Percentiles rank a stretch among this genome's conserved stretches.
phyloP scores from a whole-genome alignment of 2,113 vertebrate genomes.

The Bubo scandiacus region DNA sequence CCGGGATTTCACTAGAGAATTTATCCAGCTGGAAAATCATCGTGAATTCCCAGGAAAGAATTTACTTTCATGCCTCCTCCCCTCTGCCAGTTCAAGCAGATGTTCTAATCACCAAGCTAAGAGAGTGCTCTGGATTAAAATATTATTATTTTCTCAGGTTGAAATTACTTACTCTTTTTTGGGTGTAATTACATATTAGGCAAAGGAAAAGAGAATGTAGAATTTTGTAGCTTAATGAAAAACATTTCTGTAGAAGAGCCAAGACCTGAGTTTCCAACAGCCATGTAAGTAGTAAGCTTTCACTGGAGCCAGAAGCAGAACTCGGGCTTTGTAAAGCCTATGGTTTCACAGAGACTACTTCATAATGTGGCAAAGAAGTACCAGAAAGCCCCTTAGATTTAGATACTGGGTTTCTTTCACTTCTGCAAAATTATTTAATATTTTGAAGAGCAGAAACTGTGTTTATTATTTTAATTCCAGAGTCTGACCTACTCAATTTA shows the following conservation, averaged over 20 bases:
- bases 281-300: neutral
- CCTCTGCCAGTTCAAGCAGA: neutral
- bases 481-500: neutral
- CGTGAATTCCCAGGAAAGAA: neutral
- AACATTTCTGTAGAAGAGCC: neutral
- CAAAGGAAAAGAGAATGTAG: neutral
- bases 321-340: rapidly evolving
- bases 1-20: neutral
- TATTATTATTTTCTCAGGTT: neutral
- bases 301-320: neutral
- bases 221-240: neutral
- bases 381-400: neutral
- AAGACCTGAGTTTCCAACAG: neutral
- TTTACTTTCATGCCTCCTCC: neutral
- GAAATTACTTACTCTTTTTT: neutral
- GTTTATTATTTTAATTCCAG: neutral
- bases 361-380: neutral
- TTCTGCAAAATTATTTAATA: neutral
- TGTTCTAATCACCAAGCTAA: neutral
- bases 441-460: neutral
- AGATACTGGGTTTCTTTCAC: neutral
- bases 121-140: neutral
- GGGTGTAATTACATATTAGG: neutral
- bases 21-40: neutral
- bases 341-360: neutral